These are phyloP conservation scores for Cherax quadricarinatus DNA, from an alignment of 1,140 invertebrate species.

Conservation along the genomic window DNA sequence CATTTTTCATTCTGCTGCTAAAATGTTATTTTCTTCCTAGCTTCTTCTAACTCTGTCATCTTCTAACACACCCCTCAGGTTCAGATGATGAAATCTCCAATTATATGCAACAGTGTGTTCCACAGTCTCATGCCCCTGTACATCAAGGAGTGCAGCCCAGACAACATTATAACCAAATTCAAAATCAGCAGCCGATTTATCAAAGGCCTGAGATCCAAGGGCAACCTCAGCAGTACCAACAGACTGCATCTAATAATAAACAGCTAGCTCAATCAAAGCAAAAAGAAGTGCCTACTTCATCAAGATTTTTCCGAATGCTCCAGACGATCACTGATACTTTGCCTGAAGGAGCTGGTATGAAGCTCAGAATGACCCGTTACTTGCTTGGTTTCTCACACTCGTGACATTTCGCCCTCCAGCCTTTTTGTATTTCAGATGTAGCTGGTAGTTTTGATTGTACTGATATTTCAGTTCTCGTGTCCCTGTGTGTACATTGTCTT, in stretches of 20 bases:
- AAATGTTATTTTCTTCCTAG: slow-evolving; percentile 20
- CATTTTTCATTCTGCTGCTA: background rate
- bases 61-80: slow-evolving; percentile 66
- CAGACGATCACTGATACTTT: slow-evolving; percentile 76
- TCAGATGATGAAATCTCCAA: slow-evolving; percentile 69
- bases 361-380: slow-evolving; percentile 49
- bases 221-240: slow-evolving; percentile 18
- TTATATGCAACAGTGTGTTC: slow-evolving; percentile 58
- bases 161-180: background rate
- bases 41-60: slow-evolving; percentile 58
- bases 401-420: background rate
- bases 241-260: background rate
- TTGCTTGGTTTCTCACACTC: slow-evolving; percentile 38
- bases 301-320: slow-evolving; percentile 78
- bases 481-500: slow-evolving; percentile 5
- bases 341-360: slow-evolving; percentile 62
- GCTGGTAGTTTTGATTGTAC: background rate
- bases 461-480: background rate
- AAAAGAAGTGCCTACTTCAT: slow-evolving; percentile 77
- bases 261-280: slow-evolving; percentile 27
- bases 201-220: slow-evolving; percentile 11
- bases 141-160: slow-evolving; percentile 18
- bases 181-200: slow-evolving; percentile 10
- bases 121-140: slow-evolving; percentile 48
- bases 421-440: slow-evolving; percentile 5